phyloP scores from a whole-genome alignment of 1,140 invertebrate species.

The Drosophila sechellia region DNA sequence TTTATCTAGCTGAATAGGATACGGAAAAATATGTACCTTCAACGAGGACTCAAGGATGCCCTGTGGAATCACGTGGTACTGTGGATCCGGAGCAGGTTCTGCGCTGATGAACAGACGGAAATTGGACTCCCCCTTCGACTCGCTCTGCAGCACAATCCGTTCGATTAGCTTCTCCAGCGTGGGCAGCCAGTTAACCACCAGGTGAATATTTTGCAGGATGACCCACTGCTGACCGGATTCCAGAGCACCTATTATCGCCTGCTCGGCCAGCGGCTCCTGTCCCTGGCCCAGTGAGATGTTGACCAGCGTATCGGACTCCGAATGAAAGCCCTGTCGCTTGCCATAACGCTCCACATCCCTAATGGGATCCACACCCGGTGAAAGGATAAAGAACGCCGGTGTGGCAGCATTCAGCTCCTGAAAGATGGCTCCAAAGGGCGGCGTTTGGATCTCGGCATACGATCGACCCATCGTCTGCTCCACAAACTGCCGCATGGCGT shows the following conservation, averaged over 20 bases:
- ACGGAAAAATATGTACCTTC: slow-evolving; percentile 86
- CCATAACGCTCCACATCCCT: slow-evolving; percentile 94
- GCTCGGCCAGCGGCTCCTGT: slow-evolving; percentile 95
- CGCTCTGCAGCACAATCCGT: slow-evolving; percentile 85
- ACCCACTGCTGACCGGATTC: slow-evolving; percentile 96
- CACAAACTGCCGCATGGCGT: slow-evolving; percentile 87
- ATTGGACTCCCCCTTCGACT: slow-evolving; percentile 85
- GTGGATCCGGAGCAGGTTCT: slow-evolving; percentile 86
- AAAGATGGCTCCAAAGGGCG: slow-evolving; percentile 93
- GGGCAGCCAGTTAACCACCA: slow-evolving; percentile 95
- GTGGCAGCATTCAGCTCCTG: slow-evolving; percentile 94
- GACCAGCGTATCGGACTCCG: slow-evolving; percentile 93
- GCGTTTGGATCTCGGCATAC: slow-evolving; percentile 91
- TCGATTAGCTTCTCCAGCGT: slow-evolving; percentile 95
- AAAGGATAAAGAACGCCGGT: slow-evolving; percentile 97
- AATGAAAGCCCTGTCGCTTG: slow-evolving; percentile 91
- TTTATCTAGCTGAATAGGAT: too few relatives aligned
- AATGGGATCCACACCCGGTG: slow-evolving; percentile 96
- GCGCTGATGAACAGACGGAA: slow-evolving; percentile 89
- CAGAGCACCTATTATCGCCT: slow-evolving; percentile 91
- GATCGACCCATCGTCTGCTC: slow-evolving; percentile 95
- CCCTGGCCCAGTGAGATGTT: slow-evolving; percentile 98
- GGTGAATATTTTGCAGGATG: slow-evolving; percentile 95
- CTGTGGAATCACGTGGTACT: slow-evolving; percentile 88
- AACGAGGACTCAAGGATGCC: slow-evolving; percentile 97